These are phyloP conservation scores for Galago senegalensis DNA, from an alignment of 2,797 vertebrate genomes.

Conservation along the genomic window DNA sequence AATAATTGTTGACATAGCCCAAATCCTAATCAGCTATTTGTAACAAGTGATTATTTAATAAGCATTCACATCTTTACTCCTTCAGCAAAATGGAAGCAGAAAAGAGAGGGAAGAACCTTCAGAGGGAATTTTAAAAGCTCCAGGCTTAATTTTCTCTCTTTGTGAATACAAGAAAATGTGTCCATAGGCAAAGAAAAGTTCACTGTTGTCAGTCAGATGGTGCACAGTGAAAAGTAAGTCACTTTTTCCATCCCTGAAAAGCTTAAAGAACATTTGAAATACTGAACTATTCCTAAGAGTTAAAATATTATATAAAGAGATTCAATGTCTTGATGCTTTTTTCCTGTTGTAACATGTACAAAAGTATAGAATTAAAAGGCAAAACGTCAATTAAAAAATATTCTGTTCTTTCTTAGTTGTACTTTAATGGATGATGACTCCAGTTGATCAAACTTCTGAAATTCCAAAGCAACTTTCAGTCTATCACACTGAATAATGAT, in stretches of 20 bases:
- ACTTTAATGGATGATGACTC: not conserved
- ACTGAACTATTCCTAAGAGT: not conserved
- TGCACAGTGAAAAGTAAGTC: not conserved
- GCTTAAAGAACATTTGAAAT: not conserved
- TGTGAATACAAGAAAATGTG: conserved; percentile 29
- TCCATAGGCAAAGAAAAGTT: conserved; percentile 37
- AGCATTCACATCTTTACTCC: not conserved
- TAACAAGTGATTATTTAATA: conserved; percentile 49
- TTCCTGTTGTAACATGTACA: not conserved
- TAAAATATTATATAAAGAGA: not conserved
- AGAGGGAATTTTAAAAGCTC: not conserved
- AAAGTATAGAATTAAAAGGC: conserved; percentile 9
- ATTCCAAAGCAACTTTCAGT: not conserved
- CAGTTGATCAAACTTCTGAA: not conserved
- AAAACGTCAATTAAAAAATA: not conserved
- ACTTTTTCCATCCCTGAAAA: not conserved
- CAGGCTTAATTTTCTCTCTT: not conserved
- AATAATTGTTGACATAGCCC: not conserved
- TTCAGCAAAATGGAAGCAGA: not conserved
- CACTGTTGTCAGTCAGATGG: not conserved
- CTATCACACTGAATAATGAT: not conserved
- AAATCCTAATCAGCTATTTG: conserved; percentile 46
- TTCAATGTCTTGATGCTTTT: not conserved
- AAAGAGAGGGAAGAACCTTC: not conserved
- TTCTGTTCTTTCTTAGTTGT: not conserved